Base-by-base conservation (phyloP, 1,140 invertebrate genomes). In the Asbolus verrucosus region DNA sequence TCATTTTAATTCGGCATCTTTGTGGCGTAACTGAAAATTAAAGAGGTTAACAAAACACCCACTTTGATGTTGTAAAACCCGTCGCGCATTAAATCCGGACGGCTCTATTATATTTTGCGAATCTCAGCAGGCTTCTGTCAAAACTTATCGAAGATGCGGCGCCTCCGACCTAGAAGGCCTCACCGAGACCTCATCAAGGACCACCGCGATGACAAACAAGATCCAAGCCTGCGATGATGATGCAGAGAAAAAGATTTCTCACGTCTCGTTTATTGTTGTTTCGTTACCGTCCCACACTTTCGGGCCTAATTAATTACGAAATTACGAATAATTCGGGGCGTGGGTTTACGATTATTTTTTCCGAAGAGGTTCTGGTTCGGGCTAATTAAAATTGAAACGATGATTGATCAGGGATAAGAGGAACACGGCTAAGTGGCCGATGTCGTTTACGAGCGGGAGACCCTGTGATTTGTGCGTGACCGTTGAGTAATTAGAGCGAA, bases 401-500 rank as follows among this genome's bases (percentile, higher is more conserved):
- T 50, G 43, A 50, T 50, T 21, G 19, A 46, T 46, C 16, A 19
- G 14, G 15, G 41, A 50, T 50, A 50, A 50, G 43, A 18, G 43
- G 43, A 36, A 11, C 33, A 11, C 11, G 33, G 8, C 43, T 9
- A n/a, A n/a, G 19, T 8, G 43, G 16, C 9, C 43, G 16, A 50
- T 36, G 33, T 36, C 11, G 11, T n/a, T 36, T 11, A 36, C 5
- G 33, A 36, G 11, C 33, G 5, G 5, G 8, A 50, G 43, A 41
- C 30, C 36, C 67, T 69, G 54, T 69, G 54, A 69, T 69, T 69
- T 69, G 67, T 60, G 59, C 67, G 24, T 69, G 59, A 41, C 67
- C 46, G 24, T 43, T 43, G 30, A 46, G 27, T 69, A 69, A 69
- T 69, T 69, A 69, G 59, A 63, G 60, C 60, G 60, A 69, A 69